Conservation (phyloP, 2,888 invertebrate genomes). For the Octodonta nipae region DNA sequence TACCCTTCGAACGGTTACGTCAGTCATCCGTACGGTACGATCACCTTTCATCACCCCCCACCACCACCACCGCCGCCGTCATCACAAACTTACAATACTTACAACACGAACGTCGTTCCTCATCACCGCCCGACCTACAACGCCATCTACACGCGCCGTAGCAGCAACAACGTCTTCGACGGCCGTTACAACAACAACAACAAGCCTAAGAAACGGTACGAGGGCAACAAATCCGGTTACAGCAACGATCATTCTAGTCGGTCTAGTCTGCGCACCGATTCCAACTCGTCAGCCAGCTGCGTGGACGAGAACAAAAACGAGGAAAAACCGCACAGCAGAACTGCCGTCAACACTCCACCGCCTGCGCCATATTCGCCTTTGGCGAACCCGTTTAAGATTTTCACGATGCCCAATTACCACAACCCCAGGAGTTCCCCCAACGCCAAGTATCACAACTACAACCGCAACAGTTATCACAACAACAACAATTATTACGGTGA, state of each 20-base stretch:
- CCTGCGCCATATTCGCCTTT: conserved; percentile 20
- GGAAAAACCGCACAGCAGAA: conserved; percentile 9
- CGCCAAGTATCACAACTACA: conserved; percentile 7
- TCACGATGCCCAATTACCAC: conserved; percentile 5
- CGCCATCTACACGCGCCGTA: conserved; percentile 9
- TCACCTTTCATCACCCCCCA: not conserved
- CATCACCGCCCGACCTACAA: conserved; percentile 3
- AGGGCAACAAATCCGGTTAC: conserved; percentile 7
- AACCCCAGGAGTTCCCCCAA: not conserved
- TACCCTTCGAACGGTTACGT: conserved; percentile 10
- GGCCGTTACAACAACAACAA: conserved; percentile 5
- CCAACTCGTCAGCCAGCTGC: conserved; percentile 27
- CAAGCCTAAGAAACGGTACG: conserved; percentile 5
- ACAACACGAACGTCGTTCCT: conserved; percentile 3
- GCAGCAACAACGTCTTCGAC: conserved; percentile 10
- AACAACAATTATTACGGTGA: conserved; percentile 8
- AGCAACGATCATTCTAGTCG: conserved; percentile 20
- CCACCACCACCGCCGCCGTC: conserved; percentile 7
- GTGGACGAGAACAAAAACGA: conserved; percentile 17
- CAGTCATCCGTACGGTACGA: conserved; percentile 5
- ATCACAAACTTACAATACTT: conserved; percentile 6
- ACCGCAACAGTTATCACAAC: conserved; percentile 12
- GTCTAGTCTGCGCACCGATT: conserved; percentile 24
- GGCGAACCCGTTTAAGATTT: conserved; percentile 11
- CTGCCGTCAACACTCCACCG: conserved; percentile 16